Base-by-base conservation (phyloP, 2,797 vertebrate genomes). In the Coregonus ussuriensis region DNA sequence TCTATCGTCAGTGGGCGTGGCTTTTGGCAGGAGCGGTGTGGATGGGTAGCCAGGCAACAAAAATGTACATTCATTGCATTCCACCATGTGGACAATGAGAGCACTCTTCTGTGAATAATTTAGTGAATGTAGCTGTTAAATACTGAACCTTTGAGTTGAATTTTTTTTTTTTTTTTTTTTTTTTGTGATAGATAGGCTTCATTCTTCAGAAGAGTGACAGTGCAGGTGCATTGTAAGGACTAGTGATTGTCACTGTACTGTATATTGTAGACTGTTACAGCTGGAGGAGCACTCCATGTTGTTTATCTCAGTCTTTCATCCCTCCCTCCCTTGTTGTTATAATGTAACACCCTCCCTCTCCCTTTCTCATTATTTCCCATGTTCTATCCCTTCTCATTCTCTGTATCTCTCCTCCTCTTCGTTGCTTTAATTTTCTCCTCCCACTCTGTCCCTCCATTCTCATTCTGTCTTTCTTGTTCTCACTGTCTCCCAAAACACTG, bases 351-450 rank as follows among this genome's bases (percentile, higher is more conserved):
- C 59, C 66, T 80, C 63, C 18, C 47, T 77, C 70, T 16, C 75
- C 78, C 72, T 53, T 65, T 74, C 76, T 76, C 41, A 71, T 35
- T 77, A 75, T 81, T 41, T 18, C 31, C 52, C 31, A 16, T 69
- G 79, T 75, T 69, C 33, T 67, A 56, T 72, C 63, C 69, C 41
- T 75, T 37, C 29, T 29, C 5, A 1, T 74, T 81, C 66, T 79
- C 78, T 76, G 65, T 66, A 74, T 83, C 81, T 71, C 81, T 83
- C 79, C 81, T 37, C 31, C 31, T 31, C 9, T 9, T 71, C 18
- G 6, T 0, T 31, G 14, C 47, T 9, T 14, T 31, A 0, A 75
- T 77, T 72, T 63, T 77, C 66, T 35, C 9, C 66, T 76, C 62
- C 21, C 9, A 13, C 52, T 79, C 67, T 62, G 54, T 63, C 72